These are phyloP conservation scores for Druon quercuslanigerum DNA, from an alignment of 1,140 invertebrate species.

Conservation along the genomic window DNA sequence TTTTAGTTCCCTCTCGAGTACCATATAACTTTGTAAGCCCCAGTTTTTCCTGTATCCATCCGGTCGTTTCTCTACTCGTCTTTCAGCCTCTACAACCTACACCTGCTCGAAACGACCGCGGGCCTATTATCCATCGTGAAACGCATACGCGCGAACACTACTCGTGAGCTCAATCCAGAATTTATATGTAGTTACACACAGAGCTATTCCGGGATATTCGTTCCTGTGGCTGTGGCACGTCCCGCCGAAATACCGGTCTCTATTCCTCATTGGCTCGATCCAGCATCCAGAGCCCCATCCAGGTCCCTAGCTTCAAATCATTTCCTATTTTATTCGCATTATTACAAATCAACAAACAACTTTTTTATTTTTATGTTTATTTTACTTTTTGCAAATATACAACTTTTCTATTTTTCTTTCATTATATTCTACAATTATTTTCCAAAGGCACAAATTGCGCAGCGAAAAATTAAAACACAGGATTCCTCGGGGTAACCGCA, in stretches of 20 bases:
- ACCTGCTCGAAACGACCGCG: constrained; percentile 28
- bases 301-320: background rate
- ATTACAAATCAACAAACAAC: background rate
- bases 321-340: background rate
- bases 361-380: background rate
- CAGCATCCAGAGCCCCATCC: background rate
- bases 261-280: constrained; percentile 16
- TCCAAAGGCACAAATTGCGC: too few species aligned
- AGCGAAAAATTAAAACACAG: too few species aligned
- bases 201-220: constrained; percentile 26
- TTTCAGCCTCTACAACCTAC: constrained; percentile 28
- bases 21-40: constrained; percentile 24
- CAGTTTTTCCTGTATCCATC: constrained; percentile 30
- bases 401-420: too few species aligned
- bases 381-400: too few species aligned
- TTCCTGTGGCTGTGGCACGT: constrained; percentile 18
- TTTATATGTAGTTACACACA: constrained; percentile 16
- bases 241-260: constrained; percentile 23
- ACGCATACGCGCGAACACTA: constrained; percentile 4
- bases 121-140: constrained; percentile 30
- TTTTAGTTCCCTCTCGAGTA: constrained; percentile 15
- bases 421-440: too few species aligned
- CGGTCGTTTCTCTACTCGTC: constrained; percentile 29
- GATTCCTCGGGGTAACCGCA: too few species aligned
- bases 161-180: constrained; percentile 27